A percentile compares a stretch with the other conserved stretches of the same genome.
These are phyloP conservation scores for Peromyscus polionotus DNA, from an alignment of 2,113 vertebrate genomes.

Conservation along the genomic window DNA sequence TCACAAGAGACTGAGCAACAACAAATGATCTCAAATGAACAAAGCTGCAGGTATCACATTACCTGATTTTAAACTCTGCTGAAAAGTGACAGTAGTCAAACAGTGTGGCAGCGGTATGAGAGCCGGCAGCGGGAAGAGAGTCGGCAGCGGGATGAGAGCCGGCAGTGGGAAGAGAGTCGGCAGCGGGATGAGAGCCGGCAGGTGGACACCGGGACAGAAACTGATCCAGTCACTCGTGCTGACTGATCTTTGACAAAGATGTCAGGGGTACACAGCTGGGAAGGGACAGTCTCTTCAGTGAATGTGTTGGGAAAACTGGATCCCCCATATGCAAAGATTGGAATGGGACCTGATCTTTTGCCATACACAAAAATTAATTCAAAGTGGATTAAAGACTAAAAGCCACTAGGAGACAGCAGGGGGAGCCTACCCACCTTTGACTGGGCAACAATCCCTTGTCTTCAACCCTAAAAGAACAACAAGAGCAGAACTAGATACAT, in stretches of 20 bases:
- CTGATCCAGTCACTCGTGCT: neutral
- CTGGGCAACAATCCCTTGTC: neutral
- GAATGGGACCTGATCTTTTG: neutral
- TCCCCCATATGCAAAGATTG: neutral
- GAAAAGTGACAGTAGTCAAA: neutral
- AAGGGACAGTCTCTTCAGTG: neutral
- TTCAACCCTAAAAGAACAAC: neutral
- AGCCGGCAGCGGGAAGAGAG: neutral
- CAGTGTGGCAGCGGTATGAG: neutral
- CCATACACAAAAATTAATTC: neutral
- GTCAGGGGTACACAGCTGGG: neutral
- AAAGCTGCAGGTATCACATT: neutral
- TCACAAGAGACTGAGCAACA: neutral
- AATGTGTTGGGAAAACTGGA: neutral
- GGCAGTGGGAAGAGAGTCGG: neutral
- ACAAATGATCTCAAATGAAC: neutral
- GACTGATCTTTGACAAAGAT: neutral
- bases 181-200: neutral
- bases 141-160: no score
- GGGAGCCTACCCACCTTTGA: no score
- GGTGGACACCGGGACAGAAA: neutral
- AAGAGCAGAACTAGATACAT: neutral
- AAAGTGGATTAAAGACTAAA: neutral
- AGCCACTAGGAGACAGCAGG: neutral
- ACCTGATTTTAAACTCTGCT: conserved; percentile 14